Percentiles rank a stretch among this genome's conserved stretches.
Evolutionary conservation across 2,888 invertebrate genomes (phyloP).

Genomic region (Hyposoter didymator): DNA sequence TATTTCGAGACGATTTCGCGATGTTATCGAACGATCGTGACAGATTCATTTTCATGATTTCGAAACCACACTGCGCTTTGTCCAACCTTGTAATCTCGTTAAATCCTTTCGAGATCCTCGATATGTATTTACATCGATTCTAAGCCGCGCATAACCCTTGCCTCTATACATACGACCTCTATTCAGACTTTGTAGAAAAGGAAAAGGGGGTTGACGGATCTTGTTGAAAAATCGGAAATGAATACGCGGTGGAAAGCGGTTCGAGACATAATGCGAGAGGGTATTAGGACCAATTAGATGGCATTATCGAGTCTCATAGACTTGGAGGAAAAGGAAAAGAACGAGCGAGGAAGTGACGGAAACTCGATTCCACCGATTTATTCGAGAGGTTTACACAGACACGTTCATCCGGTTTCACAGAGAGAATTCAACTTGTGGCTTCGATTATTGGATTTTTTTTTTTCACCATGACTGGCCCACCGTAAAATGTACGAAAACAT

Average conservation of each 20-base stretch:
- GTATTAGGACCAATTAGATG: constrained; percentile 70
- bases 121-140: constrained; percentile 18
- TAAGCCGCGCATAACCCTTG: constrained; percentile 60
- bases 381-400: constrained; percentile 24
- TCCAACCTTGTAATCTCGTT: constrained; percentile 67
- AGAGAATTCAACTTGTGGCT: constrained; percentile 40
- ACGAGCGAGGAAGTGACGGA: constrained; percentile 46
- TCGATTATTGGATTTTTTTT: constrained; percentile 49
- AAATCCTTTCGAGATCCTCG: constrained; percentile 64
- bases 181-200: constrained; percentile 36
- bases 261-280: constrained; percentile 63
- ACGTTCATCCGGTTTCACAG: constrained; percentile 58
- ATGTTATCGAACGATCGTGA: constrained; percentile 39
- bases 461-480: background rate
- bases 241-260: constrained; percentile 60
- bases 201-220: constrained; percentile 54
- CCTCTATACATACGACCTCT: constrained; percentile 7
- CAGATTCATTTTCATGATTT: constrained; percentile 17
- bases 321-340: constrained; percentile 25
- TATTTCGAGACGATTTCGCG: background rate
- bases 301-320: constrained; percentile 62
- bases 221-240: constrained; percentile 64
- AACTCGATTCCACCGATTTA: constrained; percentile 61
- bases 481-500: constrained; percentile 20
- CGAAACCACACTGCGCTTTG: constrained; percentile 24